A percentile compares a stretch with the other conserved stretches of the same genome.
These are phyloP conservation scores for Crypturellus tataupa DNA, from an alignment of 2,797 vertebrate genomes.

Conservation along the genomic window DNA sequence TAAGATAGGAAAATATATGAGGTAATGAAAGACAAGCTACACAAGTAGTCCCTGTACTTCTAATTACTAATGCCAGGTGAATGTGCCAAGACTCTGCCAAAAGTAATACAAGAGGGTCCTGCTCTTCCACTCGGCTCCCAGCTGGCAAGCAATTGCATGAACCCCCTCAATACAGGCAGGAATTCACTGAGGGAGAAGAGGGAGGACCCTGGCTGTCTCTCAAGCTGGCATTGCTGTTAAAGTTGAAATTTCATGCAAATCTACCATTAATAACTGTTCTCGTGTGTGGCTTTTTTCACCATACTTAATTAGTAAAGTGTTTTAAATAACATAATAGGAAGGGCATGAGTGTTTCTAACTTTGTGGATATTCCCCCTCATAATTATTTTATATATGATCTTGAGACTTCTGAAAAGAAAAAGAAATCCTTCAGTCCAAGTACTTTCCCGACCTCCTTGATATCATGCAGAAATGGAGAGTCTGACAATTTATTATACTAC, in stretches of 20 bases:
- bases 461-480: slow-evolving; percentile 18
- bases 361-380: background rate
- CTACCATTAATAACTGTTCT: slow-evolving; percentile 26
- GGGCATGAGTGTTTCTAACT: background rate
- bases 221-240: background rate
- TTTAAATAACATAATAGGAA: background rate
- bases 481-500: slow-evolving; percentile 10
- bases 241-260: background rate
- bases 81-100: background rate
- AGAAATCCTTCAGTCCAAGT: background rate
- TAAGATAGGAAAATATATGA: background rate
- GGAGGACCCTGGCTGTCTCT: slow-evolving; percentile 12
- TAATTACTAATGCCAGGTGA: background rate
- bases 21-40: background rate
- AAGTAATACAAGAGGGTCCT: background rate
- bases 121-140: background rate
- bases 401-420: background rate
- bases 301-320: slow-evolving; percentile 5
- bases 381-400: background rate
- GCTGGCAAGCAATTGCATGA: background rate
- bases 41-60: background rate
- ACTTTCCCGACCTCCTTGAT: background rate
- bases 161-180: background rate
- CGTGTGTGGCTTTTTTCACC: background rate
- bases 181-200: accelerated